phyloP scores from a whole-genome alignment of 2,888 invertebrate species.

The Cerastoderma edule region DNA sequence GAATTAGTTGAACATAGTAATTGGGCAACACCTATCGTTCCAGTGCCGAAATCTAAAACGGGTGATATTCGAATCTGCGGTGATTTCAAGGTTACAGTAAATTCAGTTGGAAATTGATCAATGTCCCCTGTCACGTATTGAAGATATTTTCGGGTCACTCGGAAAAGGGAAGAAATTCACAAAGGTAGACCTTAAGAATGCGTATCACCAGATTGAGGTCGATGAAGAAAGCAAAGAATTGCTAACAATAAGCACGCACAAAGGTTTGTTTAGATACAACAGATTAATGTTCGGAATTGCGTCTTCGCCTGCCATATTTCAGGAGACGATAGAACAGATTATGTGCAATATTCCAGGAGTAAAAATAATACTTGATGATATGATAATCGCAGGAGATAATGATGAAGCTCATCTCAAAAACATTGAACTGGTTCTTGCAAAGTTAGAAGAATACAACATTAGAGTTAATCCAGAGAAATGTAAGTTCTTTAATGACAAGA shows the following conservation, averaged over 20 bases:
- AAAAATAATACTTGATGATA: constrained; percentile 41
- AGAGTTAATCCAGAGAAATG: constrained; percentile 44
- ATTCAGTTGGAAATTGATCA: constrained; percentile 72
- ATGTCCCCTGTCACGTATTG: constrained; percentile 66
- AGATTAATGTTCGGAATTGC: constrained; percentile 64
- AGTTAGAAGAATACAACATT: constrained; percentile 30
- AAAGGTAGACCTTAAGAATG: constrained; percentile 68
- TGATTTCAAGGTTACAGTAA: constrained; percentile 69
- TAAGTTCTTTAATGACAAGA: constrained; percentile 38
- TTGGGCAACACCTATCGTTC: constrained; percentile 63
- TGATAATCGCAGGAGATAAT: constrained; percentile 38
- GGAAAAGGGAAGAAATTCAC: constrained; percentile 54
- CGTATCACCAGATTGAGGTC: constrained; percentile 60
- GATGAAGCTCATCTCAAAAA: constrained; percentile 34
- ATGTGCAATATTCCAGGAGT: constrained; percentile 55
- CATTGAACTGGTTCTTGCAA: constrained; percentile 32
- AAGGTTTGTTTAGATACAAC: constrained; percentile 64
- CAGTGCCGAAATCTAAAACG: constrained; percentile 60
- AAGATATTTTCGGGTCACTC: constrained; percentile 67
- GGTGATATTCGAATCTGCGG: constrained; percentile 65
- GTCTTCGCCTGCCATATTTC: constrained; percentile 63
- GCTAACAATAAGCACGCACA: constrained; percentile 62
- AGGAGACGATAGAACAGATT: constrained; percentile 66
- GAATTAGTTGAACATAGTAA: constrained; percentile 53
- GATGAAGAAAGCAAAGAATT: constrained; percentile 49